These are phyloP conservation scores for Nyctibius grandis DNA, from an alignment of 2,797 vertebrate genomes.

Conservation along the genomic window DNA sequence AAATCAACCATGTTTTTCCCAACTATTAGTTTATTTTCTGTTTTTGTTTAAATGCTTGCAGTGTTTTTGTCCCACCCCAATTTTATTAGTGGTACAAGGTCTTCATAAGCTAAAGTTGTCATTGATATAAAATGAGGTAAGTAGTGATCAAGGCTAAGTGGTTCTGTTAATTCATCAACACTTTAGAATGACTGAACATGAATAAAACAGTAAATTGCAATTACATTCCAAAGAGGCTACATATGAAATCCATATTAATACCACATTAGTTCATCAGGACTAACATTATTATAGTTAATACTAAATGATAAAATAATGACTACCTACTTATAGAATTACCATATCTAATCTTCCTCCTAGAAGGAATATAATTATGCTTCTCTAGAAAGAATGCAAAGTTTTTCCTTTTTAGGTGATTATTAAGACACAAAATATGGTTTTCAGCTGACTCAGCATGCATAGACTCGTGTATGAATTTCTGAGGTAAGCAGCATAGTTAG, in stretches of 20 bases:
- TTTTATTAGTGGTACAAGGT: not conserved
- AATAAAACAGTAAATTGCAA: slow-evolving; percentile 72
- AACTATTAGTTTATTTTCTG: not conserved
- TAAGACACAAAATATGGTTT: not conserved
- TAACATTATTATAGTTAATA: slow-evolving; percentile 71
- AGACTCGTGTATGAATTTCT: not conserved
- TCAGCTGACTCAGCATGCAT: not conserved
- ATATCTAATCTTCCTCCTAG: slow-evolving; percentile 40
- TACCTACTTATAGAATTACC: slow-evolving; percentile 62
- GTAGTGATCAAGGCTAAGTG: slow-evolving; percentile 65
- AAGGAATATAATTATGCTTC: slow-evolving; percentile 20
- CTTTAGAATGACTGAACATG: slow-evolving; percentile 71
- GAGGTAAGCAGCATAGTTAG: not conserved
- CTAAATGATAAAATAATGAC: slow-evolving; percentile 72
- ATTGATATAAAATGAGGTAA: slow-evolving; percentile 52
- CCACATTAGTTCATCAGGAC: slow-evolving; percentile 67
- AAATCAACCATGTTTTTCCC: not conserved
- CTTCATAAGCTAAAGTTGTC: slow-evolving; percentile 12
- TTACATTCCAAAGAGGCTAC: slow-evolving; percentile 61
- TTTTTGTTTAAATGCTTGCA: not conserved
- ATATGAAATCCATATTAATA: slow-evolving; percentile 70
- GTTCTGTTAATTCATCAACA: slow-evolving; percentile 70
- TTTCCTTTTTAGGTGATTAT: slow-evolving; percentile 10
- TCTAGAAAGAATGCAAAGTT: not conserved
- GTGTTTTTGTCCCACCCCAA: not conserved